These are phyloP conservation scores for Syngnathus rostellatus DNA, from an alignment of 2,797 vertebrate species.

Conservation along the genomic window DNA sequence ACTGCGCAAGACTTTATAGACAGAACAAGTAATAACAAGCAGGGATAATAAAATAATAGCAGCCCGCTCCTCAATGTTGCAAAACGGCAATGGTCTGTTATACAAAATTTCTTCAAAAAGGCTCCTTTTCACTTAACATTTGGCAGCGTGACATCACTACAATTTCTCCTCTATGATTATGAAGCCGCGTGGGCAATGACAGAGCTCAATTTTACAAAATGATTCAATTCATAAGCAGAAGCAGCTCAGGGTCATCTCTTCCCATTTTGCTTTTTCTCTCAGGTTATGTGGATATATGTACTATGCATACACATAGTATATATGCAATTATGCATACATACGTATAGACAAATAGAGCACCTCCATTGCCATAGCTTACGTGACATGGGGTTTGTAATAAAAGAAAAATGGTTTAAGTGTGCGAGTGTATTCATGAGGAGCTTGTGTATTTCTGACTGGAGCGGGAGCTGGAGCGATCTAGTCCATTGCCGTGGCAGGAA, in stretches of 20 bases:
- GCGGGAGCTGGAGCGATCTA: constrained; percentile 80
- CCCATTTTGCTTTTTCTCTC: constrained; percentile 14
- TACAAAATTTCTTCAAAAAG: constrained; percentile 17
- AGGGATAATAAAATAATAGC: neutral
- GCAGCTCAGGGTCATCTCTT: constrained; percentile 15
- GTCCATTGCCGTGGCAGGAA: constrained; percentile 73
- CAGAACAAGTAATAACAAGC: neutral
- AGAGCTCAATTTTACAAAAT: neutral
- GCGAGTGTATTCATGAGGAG: constrained; percentile 64
- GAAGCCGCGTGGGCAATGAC: neutral
- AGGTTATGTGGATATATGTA: constrained; percentile 17
- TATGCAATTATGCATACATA: too few species aligned
- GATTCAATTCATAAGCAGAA: neutral
- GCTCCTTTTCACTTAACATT: constrained; percentile 40
- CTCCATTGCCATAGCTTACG: constrained; percentile 17
- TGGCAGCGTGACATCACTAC: constrained; percentile 13
- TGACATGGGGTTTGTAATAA: constrained; percentile 13
- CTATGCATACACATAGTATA: too few species aligned
- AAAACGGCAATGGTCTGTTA: constrained; percentile 9
- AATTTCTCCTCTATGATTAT: constrained; percentile 20
- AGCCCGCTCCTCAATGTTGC: neutral
- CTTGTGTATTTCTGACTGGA: constrained; percentile 82
- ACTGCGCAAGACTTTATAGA: neutral
- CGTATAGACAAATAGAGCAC: neutral
- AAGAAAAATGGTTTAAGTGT: neutral